Conservation (phyloP, 2,113 vertebrate species). For the Eclectus roratus region DNA sequence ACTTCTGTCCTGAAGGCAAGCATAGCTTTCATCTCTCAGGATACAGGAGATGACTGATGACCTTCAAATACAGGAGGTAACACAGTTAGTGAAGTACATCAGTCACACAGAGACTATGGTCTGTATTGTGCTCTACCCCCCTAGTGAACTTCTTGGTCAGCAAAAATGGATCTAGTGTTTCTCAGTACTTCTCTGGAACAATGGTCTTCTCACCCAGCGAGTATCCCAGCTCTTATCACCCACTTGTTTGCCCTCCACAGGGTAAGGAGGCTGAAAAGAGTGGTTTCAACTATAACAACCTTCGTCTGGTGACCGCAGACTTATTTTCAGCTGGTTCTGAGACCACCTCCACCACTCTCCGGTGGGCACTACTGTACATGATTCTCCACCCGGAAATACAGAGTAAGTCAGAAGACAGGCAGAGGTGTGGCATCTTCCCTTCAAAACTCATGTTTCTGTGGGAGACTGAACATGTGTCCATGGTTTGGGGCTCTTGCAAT, state of each 20-base stretch:
- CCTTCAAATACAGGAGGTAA: neutral
- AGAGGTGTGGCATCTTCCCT: neutral
- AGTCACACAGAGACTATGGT: neutral
- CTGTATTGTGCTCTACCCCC: neutral
- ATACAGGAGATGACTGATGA: neutral
- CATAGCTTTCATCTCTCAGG: neutral
- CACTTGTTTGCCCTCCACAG: slow-evolving; percentile 10
- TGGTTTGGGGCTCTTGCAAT: neutral
- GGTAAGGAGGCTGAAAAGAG: slow-evolving; percentile 34
- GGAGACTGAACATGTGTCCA: neutral
- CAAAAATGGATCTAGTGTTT: neutral
- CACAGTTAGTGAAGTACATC: neutral
- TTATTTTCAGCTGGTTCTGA: slow-evolving; percentile 62
- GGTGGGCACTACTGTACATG: slow-evolving; percentile 74
- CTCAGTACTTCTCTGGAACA: neutral
- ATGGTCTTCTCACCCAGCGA: rapidly evolving
- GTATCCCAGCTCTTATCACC: neutral
- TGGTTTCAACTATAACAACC: slow-evolving; percentile 60
- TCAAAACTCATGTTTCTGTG: neutral
- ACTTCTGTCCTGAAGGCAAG: neutral
- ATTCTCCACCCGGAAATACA: slow-evolving; percentile 70
- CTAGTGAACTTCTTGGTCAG: neutral
- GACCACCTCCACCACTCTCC: slow-evolving; percentile 61
- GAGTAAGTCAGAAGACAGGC: slow-evolving; percentile 50
- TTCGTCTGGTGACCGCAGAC: slow-evolving; percentile 29